These are phyloP conservation scores for Siphlonurus alternatus DNA, from an alignment of 2,888 invertebrate species.

Conservation along the genomic window DNA sequence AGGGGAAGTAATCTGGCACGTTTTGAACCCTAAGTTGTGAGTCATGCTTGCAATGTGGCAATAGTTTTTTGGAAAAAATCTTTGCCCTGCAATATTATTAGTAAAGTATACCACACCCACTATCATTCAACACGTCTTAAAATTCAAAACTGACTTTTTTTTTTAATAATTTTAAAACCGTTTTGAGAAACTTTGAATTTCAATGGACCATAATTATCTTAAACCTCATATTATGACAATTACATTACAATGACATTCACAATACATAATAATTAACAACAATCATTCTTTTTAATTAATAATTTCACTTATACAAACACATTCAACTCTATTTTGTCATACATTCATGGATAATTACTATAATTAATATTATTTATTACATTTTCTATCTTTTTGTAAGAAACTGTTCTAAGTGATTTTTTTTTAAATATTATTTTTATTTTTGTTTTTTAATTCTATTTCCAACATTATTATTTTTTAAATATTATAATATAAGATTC, in stretches of 20 bases:
- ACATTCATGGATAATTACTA: not conserved
- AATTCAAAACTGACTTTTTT: not conserved
- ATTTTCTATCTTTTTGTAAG: not conserved
- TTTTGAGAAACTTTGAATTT: not conserved
- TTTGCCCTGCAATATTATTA: no score
- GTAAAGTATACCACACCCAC: no score
- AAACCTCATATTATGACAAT: not conserved
- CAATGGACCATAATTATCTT: not conserved
- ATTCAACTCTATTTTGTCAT: not conserved
- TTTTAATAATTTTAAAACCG: not conserved
- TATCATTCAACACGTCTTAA: not conserved
- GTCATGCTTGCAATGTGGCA: no score
- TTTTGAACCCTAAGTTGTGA: no score
- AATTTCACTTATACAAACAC: not conserved
- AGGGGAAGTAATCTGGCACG: no score
- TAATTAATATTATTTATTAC: not conserved
- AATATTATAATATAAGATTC: not conserved
- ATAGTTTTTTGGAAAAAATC: no score
- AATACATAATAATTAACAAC: not conserved
- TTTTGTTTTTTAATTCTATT: not conserved
- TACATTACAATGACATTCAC: not conserved
- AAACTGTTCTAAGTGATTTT: not conserved
- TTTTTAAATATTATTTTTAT: not conserved
- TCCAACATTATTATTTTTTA: not conserved
- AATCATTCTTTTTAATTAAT: not conserved